Base-by-base conservation (phyloP, 2,797 vertebrate species). In the Eulemur rubriventer region DNA sequence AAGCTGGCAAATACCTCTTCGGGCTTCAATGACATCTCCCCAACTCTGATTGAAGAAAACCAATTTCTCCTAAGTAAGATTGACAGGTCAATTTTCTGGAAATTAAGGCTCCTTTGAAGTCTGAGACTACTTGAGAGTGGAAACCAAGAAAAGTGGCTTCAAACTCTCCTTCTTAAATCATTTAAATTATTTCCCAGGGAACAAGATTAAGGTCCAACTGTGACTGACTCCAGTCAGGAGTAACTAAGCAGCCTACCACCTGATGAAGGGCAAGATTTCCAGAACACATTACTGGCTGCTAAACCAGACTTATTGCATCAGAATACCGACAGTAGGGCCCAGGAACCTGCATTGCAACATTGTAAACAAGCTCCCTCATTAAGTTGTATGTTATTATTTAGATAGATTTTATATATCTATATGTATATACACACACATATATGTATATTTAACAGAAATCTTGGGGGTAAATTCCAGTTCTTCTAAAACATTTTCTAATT, bases 61-160 rank as follows among this genome's bases (percentile, higher is more conserved):
- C 43, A 92, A 63, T 95, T 96, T 76, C 76, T 94, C 86, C 50
- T 83, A 95, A 97, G 82, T 89, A 94, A 91, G 89, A 96, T 1
- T 92, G 85, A 83, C 84, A 96, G 73, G 38, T 92, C 75, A 89
- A 46, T 97, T 89, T 55, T 18, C 69, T 89, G 59, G 24, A 95
- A 91, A 96, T 96, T 95, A 91, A 97, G 75, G 26, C 52, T 95
- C 52, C n/a, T 1, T 8, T 92, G 80, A 94, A 85, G 50, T 67
- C 59, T 86, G 87, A 94, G 84, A 86, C 63, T 92, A 75, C 69
- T 72, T 88, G 52, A 96, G 43, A 94, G 43, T 65, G 18, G 78
- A 95, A 96, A 83, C 52, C 17, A 72, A 96, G 81, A 80, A 73
- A 87, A 92, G 69, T 73, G 30, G 4, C 10, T 70, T 88, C 20